Evolutionary conservation across 2,888 invertebrate species (phyloP).

Genomic region (Conistra vaccinii): DNA sequence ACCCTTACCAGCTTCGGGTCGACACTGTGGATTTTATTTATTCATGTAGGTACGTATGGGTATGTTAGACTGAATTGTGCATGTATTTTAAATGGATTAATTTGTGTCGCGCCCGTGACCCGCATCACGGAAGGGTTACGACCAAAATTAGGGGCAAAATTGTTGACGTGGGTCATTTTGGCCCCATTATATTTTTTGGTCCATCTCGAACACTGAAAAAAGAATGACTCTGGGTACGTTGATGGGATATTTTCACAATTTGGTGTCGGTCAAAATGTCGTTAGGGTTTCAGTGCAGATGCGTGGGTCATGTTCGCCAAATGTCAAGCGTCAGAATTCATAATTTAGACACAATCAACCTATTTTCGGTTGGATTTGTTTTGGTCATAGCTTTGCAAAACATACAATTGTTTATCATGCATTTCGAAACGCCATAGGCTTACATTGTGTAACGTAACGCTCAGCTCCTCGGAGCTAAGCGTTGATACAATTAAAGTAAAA

Average conservation of each 20-base stretch:
- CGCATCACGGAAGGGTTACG: constrained; percentile 74
- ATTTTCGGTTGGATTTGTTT: constrained; percentile 14
- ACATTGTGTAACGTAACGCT: no score
- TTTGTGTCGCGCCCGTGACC: constrained; percentile 78
- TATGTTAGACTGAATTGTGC: constrained; percentile 72
- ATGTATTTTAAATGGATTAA: constrained; percentile 83
- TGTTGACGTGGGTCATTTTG: constrained; percentile 72
- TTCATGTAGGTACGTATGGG: constrained; percentile 68
- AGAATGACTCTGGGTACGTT: constrained; percentile 48
- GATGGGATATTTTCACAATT: constrained; percentile 51
- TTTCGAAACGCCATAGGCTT: neutral
- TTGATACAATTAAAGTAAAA: no score
- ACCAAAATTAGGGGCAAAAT: constrained; percentile 67
- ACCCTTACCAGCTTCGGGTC: constrained; percentile 67
- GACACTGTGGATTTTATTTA: constrained; percentile 73
- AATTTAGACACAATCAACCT: neutral
- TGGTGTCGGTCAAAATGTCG: constrained; percentile 35
- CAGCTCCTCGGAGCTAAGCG: no score
- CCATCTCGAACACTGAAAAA: constrained; percentile 45
- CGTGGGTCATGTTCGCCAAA: constrained; percentile 17
- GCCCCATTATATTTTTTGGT: constrained; percentile 54
- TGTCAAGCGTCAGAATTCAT: constrained; percentile 20
- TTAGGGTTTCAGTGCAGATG: constrained; percentile 17
- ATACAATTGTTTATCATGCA: no score
- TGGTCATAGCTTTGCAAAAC: neutral